A percentile compares a stretch with the other conserved stretches of the same genome.
Conservation (phyloP, 1,140 invertebrate genomes). For the Aethina tumida region DNA sequence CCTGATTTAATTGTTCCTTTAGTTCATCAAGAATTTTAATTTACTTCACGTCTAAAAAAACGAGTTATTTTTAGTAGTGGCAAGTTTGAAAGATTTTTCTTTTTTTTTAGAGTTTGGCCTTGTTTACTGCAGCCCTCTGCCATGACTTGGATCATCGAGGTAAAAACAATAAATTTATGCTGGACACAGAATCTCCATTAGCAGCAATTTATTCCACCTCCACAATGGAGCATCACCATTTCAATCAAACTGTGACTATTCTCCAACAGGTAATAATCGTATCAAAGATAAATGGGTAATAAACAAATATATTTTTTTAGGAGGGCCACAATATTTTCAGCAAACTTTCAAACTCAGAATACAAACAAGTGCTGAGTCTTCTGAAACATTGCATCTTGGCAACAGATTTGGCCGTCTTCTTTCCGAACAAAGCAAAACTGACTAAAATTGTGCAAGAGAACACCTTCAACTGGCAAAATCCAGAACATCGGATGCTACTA, state of each 20-base stretch:
- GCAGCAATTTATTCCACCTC: constrained; percentile 75
- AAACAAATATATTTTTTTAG: constrained; percentile 34
- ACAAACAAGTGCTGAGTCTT: constrained; percentile 63
- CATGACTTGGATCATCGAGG: constrained; percentile 79
- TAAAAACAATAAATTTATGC: constrained; percentile 77
- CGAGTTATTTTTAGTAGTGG: not conserved
- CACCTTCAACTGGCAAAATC: constrained; percentile 50
- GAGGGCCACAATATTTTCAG: constrained; percentile 75
- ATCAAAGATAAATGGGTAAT: not conserved
- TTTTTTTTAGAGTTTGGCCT: constrained; percentile 52
- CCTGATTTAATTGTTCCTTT: too few relatives aligned
- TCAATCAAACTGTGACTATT: constrained; percentile 78
- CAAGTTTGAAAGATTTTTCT: not conserved
- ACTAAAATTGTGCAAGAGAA: constrained; percentile 45
- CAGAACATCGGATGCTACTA: constrained; percentile 52
- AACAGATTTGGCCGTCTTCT: constrained; percentile 73
- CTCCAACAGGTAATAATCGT: constrained; percentile 35
- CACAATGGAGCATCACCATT: constrained; percentile 80
- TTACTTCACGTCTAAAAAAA: not conserved
- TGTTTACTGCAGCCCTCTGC: constrained; percentile 71
- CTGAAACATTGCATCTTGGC: constrained; percentile 76
- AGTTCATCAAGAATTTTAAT: too few relatives aligned
- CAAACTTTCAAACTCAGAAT: constrained; percentile 60
- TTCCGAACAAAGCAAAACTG: constrained; percentile 60
- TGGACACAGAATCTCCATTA: constrained; percentile 67